Conservation (phyloP, 1,140 invertebrate species). For the Ooceraea biroi region DNA sequence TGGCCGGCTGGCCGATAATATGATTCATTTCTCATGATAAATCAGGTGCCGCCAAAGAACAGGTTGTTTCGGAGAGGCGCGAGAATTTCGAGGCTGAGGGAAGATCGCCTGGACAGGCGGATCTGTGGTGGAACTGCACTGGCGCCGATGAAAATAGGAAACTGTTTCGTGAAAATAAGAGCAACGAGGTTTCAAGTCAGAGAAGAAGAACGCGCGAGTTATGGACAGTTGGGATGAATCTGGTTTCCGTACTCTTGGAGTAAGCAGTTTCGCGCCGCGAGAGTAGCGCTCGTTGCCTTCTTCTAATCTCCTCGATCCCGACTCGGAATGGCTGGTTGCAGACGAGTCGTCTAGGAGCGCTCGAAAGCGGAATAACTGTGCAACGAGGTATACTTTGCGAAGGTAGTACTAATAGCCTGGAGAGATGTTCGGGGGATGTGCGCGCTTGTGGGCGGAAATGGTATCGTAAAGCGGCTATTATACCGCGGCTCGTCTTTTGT, state of each 20-base stretch:
- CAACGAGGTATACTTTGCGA: slow-evolving; percentile 55
- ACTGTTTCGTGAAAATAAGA: neutral
- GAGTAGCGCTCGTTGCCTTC: neutral
- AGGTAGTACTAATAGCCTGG: slow-evolving; percentile 59
- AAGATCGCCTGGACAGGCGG: neutral
- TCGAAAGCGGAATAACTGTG: slow-evolving; percentile 43
- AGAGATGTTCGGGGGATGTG: slow-evolving; percentile 51
- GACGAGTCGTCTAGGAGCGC: slow-evolving; percentile 45
- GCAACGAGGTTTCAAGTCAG: neutral
- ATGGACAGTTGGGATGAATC: neutral
- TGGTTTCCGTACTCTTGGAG: neutral
- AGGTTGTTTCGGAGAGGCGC: no score
- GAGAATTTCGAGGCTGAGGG: neutral
- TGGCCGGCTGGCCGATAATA: slow-evolving; percentile 23
- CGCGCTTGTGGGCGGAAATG: slow-evolving; percentile 58
- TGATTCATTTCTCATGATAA: slow-evolving; percentile 44
- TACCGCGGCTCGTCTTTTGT: slow-evolving; percentile 41
- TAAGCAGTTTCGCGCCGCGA: slow-evolving; percentile 12
- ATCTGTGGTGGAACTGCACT: neutral
- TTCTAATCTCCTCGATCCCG: slow-evolving; percentile 26
- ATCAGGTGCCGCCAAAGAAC: slow-evolving; percentile 8
- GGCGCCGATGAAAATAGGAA: neutral
- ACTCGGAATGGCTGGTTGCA: slow-evolving; percentile 23
- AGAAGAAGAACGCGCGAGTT: neutral
- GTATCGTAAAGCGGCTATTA: slow-evolving; percentile 63